Conservation (phyloP, 2,797 vertebrate species). For the Crax fasciolata region DNA sequence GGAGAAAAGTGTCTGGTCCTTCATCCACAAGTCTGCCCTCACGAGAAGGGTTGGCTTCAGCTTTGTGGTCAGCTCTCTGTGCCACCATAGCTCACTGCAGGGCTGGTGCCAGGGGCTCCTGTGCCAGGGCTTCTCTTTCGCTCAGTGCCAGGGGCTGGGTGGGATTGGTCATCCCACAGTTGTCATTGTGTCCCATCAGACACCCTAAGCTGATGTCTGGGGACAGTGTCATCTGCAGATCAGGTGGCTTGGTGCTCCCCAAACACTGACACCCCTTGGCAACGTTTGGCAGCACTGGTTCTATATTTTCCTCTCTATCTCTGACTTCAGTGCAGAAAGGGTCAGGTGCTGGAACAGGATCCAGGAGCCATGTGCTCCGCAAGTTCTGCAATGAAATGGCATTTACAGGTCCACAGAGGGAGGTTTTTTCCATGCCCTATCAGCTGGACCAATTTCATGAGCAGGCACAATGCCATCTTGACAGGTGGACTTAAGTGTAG, state of each 20-base stretch:
- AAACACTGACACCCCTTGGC: neutral
- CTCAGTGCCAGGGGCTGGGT: neutral
- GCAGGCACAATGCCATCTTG: neutral
- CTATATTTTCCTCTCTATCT: neutral
- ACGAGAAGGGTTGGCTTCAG: neutral
- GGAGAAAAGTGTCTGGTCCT: neutral
- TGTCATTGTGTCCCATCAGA: fast-evolving
- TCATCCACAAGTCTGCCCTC: neutral
- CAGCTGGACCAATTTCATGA: neutral
- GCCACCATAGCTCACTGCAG: fast-evolving
- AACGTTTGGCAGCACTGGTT: neutral
- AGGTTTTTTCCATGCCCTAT: neutral
- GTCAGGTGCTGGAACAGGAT: neutral
- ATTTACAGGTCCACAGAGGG: neutral
- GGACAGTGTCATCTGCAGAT: neutral
- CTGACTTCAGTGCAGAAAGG: neutral
- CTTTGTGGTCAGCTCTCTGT: neutral
- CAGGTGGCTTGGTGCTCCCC: neutral
- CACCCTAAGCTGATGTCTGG: neutral
- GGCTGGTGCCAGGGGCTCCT: neutral
- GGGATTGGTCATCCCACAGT: neutral
- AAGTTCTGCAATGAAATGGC: neutral
- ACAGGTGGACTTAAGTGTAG: slow-evolving; percentile 17
- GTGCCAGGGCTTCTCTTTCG: neutral
- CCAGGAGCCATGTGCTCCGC: fast-evolving